Evolutionary conservation across 1,140 invertebrate genomes (phyloP).

Genomic region (Drosophila obscura): DNA sequence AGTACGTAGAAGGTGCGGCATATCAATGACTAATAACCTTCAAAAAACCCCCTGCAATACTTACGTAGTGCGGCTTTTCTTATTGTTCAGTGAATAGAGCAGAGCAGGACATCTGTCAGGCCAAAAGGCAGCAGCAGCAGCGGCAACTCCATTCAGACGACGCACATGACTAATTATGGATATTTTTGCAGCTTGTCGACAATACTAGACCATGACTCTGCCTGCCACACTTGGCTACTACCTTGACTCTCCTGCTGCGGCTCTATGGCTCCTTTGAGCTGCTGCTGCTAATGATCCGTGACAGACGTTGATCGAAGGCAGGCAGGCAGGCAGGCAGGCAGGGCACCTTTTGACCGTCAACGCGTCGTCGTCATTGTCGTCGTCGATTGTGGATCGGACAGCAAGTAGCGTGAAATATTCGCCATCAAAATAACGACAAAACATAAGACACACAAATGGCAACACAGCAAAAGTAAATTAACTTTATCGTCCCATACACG

Average conservation of each 20-base stretch:
- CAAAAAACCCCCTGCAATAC: slow-evolving; percentile 16
- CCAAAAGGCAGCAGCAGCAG: slow-evolving; percentile 21
- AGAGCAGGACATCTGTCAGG: slow-evolving; percentile 76
- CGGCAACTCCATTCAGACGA: slow-evolving; percentile 34
- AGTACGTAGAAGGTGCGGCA: slow-evolving; percentile 59
- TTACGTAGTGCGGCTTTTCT: slow-evolving; percentile 57
- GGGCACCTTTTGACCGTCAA: slow-evolving; percentile 40
- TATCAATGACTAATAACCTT: slow-evolving; percentile 76
- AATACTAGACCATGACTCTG: slow-evolving; percentile 24
- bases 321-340: too few relatives aligned
- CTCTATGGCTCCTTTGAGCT: slow-evolving; percentile 36
- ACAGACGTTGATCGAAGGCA: slow-evolving; percentile 56
- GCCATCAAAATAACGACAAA: slow-evolving; percentile 74
- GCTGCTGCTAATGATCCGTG: slow-evolving; percentile 69
- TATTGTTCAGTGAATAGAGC: slow-evolving; percentile 58
- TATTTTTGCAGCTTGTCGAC: slow-evolving; percentile 59
- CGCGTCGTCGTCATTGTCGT: too few relatives aligned
- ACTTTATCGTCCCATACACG: slow-evolving; percentile 69
- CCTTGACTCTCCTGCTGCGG: too few relatives aligned
- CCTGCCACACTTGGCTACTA: background rate
- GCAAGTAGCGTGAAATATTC: slow-evolving; percentile 77
- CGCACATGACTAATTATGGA: slow-evolving; percentile 77
- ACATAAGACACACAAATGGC: slow-evolving; percentile 44
- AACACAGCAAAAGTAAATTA: slow-evolving; percentile 65
- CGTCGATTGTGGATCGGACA: background rate